Percentiles rank a stretch among this genome's conserved stretches.
Conservation (phyloP, 1,140 invertebrate species). For the Tetragonula clypearis region DNA sequence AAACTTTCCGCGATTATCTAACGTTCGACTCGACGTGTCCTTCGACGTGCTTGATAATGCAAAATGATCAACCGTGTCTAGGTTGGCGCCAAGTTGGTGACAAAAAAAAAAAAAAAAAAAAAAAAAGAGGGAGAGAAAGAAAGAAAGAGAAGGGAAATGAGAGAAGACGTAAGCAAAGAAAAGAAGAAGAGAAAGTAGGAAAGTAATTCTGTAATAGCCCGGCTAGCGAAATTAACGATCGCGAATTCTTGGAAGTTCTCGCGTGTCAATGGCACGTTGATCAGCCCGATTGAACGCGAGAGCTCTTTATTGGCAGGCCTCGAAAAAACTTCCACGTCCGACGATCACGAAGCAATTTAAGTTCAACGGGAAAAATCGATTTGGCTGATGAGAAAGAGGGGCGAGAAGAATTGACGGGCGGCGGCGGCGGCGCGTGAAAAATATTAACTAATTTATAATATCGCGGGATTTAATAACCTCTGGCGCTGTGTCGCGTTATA, state of each 20-base stretch:
- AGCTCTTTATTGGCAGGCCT: neutral
- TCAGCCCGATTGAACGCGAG: neutral
- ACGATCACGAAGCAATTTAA: slow-evolving; percentile 15
- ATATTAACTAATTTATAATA: slow-evolving; percentile 31
- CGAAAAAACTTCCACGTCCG: neutral
- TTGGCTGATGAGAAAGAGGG: neutral
- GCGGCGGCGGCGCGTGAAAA: neutral
- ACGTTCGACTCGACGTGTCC: neutral
- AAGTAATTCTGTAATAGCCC: neutral
- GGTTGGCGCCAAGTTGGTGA: too few relatives aligned
- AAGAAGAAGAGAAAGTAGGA: too few relatives aligned
- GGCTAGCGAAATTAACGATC: neutral
- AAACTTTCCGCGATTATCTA: too few relatives aligned
- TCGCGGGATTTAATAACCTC: slow-evolving; percentile 24
- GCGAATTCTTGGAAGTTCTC: slow-evolving; percentile 1
- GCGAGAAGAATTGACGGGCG: neutral
- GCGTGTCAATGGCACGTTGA: slow-evolving; percentile 19
- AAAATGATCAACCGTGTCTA: neutral
- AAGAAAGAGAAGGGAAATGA: too few relatives aligned
- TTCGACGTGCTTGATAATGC: too few relatives aligned
- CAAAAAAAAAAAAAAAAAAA: too few relatives aligned
- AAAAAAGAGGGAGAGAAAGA: too few relatives aligned
- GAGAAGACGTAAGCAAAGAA: neutral
- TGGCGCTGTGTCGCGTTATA: too few relatives aligned
- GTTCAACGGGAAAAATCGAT: neutral